phyloP scores from a whole-genome alignment of 2,888 invertebrate species.

The Tachina lurida region DNA sequence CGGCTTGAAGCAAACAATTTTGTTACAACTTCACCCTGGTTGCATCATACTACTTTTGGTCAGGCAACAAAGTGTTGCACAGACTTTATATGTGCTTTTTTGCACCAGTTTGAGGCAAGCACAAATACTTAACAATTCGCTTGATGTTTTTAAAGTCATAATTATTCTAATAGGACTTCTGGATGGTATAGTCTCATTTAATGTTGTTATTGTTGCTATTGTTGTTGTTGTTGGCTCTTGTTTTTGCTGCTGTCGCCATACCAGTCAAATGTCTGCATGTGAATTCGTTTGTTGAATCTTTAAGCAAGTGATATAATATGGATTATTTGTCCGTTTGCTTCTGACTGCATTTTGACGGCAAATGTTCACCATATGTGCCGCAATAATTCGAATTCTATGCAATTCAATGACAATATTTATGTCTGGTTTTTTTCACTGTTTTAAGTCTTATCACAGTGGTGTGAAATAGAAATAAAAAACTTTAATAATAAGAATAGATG shows the following conservation, averaged over 20 bases:
- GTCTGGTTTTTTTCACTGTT: not conserved
- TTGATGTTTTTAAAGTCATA: constrained; percentile 56
- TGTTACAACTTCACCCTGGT: not conserved
- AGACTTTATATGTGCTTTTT: not conserved
- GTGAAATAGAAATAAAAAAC: not conserved
- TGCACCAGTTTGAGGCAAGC: not conserved
- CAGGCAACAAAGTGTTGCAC: constrained; percentile 16
- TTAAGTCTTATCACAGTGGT: constrained; percentile 1
- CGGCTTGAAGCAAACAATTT: not conserved
- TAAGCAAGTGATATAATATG: constrained; percentile 42
- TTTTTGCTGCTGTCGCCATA: constrained; percentile 53
- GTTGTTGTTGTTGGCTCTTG: too few relatives aligned
- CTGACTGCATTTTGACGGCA: constrained; percentile 35
- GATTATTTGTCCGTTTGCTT: constrained; percentile 20
- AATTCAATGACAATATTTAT: constrained; percentile 27
- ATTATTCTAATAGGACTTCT: constrained; percentile 61
- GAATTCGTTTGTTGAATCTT: constrained; percentile 53
- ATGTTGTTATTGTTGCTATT: constrained; percentile 19
- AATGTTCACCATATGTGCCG: constrained; percentile 59
- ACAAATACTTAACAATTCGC: constrained; percentile 52
- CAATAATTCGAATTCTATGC: constrained; percentile 59
- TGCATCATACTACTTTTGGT: not conserved
- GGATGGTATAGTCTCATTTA: constrained; percentile 21
- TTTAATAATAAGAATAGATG: too few relatives aligned
- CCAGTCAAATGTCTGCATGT: constrained; percentile 44